Base-by-base conservation (phyloP, 2,888 invertebrate genomes). In the Blastobasis lacticolella region DNA sequence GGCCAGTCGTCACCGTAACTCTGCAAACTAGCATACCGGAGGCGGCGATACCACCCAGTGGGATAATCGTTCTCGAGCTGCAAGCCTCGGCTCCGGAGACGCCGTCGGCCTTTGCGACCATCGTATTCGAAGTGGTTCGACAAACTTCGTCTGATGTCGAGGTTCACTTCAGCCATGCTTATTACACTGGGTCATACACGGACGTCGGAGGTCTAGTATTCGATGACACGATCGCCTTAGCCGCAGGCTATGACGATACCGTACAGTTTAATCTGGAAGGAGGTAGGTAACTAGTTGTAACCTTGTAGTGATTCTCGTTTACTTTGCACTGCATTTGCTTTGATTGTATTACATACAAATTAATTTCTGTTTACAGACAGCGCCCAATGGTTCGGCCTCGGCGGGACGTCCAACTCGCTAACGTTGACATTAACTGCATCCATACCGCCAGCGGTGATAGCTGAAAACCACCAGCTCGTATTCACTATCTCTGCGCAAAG, bases 31-130 rank as follows among this genome's bases (percentile, higher is more conserved):
- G 50, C 1, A 60, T 63, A 8, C 63, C 63, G 2, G 61, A 63
- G 51, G 59, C 9, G 23, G 45, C 45, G 0, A 36, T 65, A 49
- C 62, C 62, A 5, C 9, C 53, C 4, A 63, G 61, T 46, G 5
- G 56, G 47, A 52, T 66, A 5, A 53, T 66, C 9, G 8, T 63
- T 4, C 51, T 65, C 1, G 63, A 59, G 38, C 37, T 68, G 38
- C 57, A 52, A 49, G 68, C 65, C 5, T 54, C 60, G 6, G 59
- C 59, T 7, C 56, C 60, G 1, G 46, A 54, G 37, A 40, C 56
- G 3, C n/a, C 56, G 37, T 42, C 61, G 2, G 59, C 64, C 9
- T 51, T 44, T 44, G 37, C 52, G 5, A 49, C 52, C 4, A 38
- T 52, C 10, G 41, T 52, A 36, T 49, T 52, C 10, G 49, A 52